A percentile compares a stretch with the other conserved stretches of the same genome.
phyloP scores from a whole-genome alignment of 2,797 vertebrate species.

The Aythya fuligula region DNA sequence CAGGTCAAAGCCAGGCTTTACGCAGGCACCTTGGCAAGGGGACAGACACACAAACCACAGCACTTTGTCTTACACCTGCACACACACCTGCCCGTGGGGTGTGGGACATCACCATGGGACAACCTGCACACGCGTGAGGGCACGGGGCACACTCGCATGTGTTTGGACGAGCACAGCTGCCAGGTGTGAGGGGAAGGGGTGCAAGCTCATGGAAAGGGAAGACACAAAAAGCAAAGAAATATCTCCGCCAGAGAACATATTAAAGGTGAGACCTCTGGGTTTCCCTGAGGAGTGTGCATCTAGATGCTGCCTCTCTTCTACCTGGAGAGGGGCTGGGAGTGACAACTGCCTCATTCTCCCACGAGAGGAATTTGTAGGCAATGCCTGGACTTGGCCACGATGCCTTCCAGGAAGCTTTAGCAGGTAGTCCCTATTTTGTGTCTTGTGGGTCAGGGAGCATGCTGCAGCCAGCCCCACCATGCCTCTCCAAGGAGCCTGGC shows the following conservation, averaged over 20 bases:
- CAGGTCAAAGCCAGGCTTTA: neutral
- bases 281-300: neutral
- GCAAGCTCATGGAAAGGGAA: neutral
- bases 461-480: neutral
- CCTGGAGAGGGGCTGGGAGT: neutral
- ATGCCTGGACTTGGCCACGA: fast-evolving
- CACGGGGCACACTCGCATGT: neutral
- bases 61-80: neutral
- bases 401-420: fast-evolving
- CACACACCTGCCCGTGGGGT: neutral
- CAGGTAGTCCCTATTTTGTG: fast-evolving
- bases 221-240: neutral
- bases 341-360: fast-evolving
- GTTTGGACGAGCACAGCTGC: neutral
- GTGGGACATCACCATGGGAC: fast-evolving
- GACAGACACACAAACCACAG: fast-evolving
- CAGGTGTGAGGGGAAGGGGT: too few relatives aligned
- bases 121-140: fast-evolving
- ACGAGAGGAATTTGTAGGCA: neutral
- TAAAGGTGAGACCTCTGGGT: neutral
- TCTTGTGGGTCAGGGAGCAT: neutral
- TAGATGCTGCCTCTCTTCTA: neutral
- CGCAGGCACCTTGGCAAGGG: too few relatives aligned
- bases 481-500: fast-evolving
- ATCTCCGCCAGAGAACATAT: neutral